These are phyloP conservation scores for Tetragonula carbonaria DNA, from an alignment of 2,888 invertebrate genomes.

Conservation along the genomic window DNA sequence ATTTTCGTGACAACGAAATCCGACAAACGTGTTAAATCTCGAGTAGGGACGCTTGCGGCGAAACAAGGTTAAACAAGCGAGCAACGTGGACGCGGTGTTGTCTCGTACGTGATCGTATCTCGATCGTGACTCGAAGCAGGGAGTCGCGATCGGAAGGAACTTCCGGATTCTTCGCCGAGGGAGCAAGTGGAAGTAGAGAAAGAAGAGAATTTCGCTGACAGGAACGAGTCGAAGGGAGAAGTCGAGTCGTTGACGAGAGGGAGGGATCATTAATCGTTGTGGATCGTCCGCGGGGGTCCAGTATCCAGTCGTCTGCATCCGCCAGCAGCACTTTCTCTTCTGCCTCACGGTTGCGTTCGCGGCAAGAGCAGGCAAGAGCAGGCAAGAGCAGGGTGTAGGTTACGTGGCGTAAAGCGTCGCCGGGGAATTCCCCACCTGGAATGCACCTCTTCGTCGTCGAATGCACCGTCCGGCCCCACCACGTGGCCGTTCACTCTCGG, in stretches of 20 bases:
- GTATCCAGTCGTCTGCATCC: slow-evolving; percentile 71
- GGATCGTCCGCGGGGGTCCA: slow-evolving; percentile 71
- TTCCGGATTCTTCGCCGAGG: slow-evolving; percentile 2
- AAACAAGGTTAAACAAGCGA: no score
- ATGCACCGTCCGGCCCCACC: slow-evolving; percentile 67
- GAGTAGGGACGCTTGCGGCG: no score
- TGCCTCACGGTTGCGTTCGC: slow-evolving; percentile 60
- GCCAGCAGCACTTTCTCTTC: slow-evolving; percentile 74
- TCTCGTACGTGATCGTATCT: neutral
- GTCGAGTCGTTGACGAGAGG: neutral
- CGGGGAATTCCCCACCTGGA: slow-evolving; percentile 72
- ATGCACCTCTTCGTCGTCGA: slow-evolving; percentile 73
- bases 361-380: slow-evolving; percentile 33
- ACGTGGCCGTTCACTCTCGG: slow-evolving; percentile 45
- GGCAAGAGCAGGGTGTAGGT: slow-evolving; percentile 68
- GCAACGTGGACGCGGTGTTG: no score
- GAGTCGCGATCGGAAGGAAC: no score
- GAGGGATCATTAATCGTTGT: slow-evolving; percentile 69
- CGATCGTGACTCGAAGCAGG: no score
- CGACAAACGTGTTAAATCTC: no score
- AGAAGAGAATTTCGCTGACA: neutral
- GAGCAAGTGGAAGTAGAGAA: slow-evolving; percentile 7
- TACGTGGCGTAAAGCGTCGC: slow-evolving; percentile 65
- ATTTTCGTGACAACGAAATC: no score
- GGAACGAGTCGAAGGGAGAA: neutral